Conservation (phyloP, 2,113 vertebrate species). For the Pandion haliaetus region DNA sequence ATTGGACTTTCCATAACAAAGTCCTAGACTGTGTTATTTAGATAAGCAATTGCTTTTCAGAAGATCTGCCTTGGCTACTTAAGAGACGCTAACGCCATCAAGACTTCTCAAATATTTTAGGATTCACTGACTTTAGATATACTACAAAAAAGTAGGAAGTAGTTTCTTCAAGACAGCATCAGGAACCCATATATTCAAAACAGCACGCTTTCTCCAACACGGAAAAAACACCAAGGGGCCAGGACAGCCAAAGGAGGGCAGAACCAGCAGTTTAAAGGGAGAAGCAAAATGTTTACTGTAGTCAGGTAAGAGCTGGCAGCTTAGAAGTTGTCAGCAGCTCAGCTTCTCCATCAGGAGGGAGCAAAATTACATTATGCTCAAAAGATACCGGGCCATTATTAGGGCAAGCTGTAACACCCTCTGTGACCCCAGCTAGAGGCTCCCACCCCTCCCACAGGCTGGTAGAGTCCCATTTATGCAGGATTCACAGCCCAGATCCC, state of each 20-base stretch:
- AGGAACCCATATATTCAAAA: neutral
- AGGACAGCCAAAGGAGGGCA: neutral
- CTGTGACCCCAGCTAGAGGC: neutral
- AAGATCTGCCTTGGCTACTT: neutral
- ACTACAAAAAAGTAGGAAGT: neutral
- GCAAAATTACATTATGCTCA: neutral
- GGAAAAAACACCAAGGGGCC: neutral
- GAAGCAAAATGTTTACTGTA: neutral
- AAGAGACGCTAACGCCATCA: neutral
- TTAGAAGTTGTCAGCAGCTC: neutral
- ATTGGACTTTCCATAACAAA: neutral
- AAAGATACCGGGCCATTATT: neutral
- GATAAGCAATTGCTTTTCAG: neutral
- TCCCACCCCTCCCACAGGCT: neutral
- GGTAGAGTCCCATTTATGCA: neutral
- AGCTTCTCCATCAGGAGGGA: neutral
- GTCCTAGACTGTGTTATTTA: neutral
- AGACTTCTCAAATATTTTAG: neutral
- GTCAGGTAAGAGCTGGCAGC: neutral
- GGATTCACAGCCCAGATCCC: neutral
- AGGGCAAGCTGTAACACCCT: neutral
- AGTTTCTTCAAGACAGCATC: neutral
- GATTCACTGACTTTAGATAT: neutral
- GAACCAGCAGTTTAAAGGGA: neutral
- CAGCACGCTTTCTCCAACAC: neutral